Base-by-base conservation (phyloP, 2,888 invertebrate species). In the Strigamia transsilvanica region DNA sequence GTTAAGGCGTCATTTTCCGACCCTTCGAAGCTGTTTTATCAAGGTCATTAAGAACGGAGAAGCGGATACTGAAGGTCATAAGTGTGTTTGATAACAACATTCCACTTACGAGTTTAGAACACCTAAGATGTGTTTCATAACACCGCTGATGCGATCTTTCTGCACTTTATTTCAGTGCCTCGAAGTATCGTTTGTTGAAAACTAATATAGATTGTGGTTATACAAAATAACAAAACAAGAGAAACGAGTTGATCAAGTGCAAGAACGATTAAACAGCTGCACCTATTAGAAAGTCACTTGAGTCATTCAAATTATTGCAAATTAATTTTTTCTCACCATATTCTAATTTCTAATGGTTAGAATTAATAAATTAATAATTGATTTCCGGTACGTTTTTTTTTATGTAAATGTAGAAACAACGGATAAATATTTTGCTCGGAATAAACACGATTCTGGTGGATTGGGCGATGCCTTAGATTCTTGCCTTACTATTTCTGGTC, bases 401-500 rank as follows among this genome's bases (percentile, higher is more conserved):
- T 77, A 15, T 15, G 7, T 27, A 42, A 12, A 10, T 32, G 41
- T 34, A 80, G 80, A 80, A 21, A 46, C 80, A 51, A 51, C 80
- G 10, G n/a, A 42, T 46, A 80, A 80, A 80, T 80, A 80, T 51
- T 80, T 80, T 51, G 21, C 12, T 18, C 46, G 80, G 51, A 80
- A 42, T 18, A 79, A 79, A 27, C 21, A 42, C n/a, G 27, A 42
- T 18, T 42, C 46, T 23, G 13, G 12, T 38, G 80, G 80, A 80
- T 6, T 51, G 23, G 23, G 27, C 12, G 80, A 51, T 15, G 51
- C 23, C 10, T 51, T 80, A 6, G 80, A 80, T 12, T 80, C 80
- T 23, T 80, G 80, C 46, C 80, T 80, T 9, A 51, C 80, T 13
- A 51, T 80, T 46, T 80, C 80, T 12, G 80, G 80, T n/a, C 46